Evolutionary conservation across 2,888 invertebrate species (phyloP), one percentile per base, ranked within the genome.

Genomic region (Trichogramma evanescens): DNA sequence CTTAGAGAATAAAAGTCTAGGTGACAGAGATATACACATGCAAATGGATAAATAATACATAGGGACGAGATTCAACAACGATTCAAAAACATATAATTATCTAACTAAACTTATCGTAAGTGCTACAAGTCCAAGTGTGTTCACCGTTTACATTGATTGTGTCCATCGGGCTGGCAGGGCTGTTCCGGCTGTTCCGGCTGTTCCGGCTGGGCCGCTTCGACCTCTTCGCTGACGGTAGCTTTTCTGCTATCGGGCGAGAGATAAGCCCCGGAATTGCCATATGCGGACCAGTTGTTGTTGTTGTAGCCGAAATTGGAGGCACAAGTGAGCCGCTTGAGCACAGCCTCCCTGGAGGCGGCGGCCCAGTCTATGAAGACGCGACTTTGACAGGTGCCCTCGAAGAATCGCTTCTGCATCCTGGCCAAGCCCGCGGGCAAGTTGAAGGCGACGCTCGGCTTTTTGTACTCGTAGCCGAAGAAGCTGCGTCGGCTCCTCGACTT

Each of bases 361-460:
- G 66, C 65, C 73, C 74, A 74, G 56, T 74, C 71, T 6, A 72
- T 57, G 41, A 73, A 69, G 26, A 66, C 58, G 4, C 71, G 65
- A 9, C 65, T 63, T 50, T 71, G 69, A 57, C 74, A 74, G 6
- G 57, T 64, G 9, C 54, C 54, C 4, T 44, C 60, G 41, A 61
- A 65, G 7, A 62, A 56, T 9, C 54, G 56, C 7, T 43, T 54
- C 9, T 44, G 54, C 13, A 8, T 10, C 4, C 26, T 26, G 26
- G 26, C 26, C 26, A 26, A 26, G 26, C 26, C 26, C 26, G 26
- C 26, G 26, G 26, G 26, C 26, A 26, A 26, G 26, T 26, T 26
- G 26, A 26, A 26, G 26, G 43, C 59, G 48, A 46, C 61, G 54
- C 48, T 55, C 5, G 71, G 71, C 49, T 59, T 67, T 0, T 66